These are phyloP conservation scores for Isotomurus palustris DNA, from an alignment of 2,888 invertebrate genomes.

Conservation along the genomic window DNA sequence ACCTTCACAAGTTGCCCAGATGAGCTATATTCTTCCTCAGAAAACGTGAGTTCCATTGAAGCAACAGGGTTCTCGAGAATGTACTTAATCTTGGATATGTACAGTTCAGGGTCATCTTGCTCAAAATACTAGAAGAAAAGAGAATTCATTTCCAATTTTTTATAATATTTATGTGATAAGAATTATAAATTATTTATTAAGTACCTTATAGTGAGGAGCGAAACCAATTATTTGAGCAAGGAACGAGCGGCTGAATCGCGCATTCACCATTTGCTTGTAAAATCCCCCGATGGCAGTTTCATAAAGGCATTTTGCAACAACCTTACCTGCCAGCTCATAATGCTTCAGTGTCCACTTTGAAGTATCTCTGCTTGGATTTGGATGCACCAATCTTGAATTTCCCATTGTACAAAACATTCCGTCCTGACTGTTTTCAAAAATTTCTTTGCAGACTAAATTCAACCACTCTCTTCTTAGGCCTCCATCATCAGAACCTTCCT, in stretches of 20 bases:
- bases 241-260: constrained; percentile 56
- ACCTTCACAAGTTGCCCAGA: constrained; percentile 48
- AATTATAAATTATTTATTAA: constrained; percentile 2
- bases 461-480: constrained; percentile 69
- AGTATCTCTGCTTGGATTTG: constrained; percentile 49
- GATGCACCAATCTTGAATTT: constrained; percentile 53
- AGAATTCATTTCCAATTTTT: not conserved
- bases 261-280: constrained; percentile 65
- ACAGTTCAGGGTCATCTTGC: constrained; percentile 54
- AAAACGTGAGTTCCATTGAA: constrained; percentile 50
- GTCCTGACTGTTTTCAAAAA: constrained; percentile 48
- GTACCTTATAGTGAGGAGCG: constrained; percentile 57
- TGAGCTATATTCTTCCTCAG: constrained; percentile 50
- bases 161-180: not conserved
- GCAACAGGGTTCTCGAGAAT: constrained; percentile 52
- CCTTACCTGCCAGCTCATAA: constrained; percentile 53
- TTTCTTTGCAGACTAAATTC: constrained; percentile 51
- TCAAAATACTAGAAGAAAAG: constrained; percentile 51
- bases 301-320: constrained; percentile 54
- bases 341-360: constrained; percentile 48
- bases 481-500: constrained; percentile 71
- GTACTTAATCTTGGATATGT: constrained; percentile 51
- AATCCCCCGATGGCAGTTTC: constrained; percentile 60
- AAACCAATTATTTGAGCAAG: constrained; percentile 54
- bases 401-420: constrained; percentile 48